A percentile compares a stretch with the other conserved stretches of the same genome.
These are phyloP conservation scores for Ochotona princeps DNA, from an alignment of 2,113 vertebrate species.

Conservation along the genomic window DNA sequence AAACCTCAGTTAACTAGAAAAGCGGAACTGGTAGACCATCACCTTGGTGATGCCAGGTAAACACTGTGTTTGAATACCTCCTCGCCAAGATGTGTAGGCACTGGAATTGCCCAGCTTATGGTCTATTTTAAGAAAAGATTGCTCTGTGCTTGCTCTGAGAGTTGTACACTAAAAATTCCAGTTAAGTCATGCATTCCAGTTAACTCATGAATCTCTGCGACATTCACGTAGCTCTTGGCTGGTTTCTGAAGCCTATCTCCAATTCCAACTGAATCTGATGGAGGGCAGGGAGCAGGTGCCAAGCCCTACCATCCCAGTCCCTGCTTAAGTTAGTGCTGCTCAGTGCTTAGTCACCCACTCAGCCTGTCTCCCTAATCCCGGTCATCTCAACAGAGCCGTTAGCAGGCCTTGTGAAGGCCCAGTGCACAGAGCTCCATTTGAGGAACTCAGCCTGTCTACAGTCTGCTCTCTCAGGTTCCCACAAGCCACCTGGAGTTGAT, in stretches of 20 bases:
- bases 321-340: background rate
- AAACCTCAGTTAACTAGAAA: background rate
- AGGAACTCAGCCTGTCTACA: background rate
- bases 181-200: background rate
- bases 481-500: background rate
- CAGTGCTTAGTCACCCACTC: background rate
- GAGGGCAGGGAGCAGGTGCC: background rate
- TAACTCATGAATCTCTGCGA: background rate
- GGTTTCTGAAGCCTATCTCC: background rate
- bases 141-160: background rate
- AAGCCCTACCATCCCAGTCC: background rate
- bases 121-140: background rate
- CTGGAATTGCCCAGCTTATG: background rate
- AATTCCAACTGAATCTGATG: background rate
- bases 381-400: background rate
- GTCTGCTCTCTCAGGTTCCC: background rate
- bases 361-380: rapidly evolving
- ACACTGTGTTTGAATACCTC: background rate
- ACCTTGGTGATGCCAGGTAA: background rate
- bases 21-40: background rate
- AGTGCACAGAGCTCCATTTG: background rate
- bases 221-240: background rate
- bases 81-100: background rate
- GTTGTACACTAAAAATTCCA: background rate
- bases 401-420: too few relatives aligned